phyloP scores from a whole-genome alignment of 2,888 invertebrate genomes.

The Scrobipalpa costella region DNA sequence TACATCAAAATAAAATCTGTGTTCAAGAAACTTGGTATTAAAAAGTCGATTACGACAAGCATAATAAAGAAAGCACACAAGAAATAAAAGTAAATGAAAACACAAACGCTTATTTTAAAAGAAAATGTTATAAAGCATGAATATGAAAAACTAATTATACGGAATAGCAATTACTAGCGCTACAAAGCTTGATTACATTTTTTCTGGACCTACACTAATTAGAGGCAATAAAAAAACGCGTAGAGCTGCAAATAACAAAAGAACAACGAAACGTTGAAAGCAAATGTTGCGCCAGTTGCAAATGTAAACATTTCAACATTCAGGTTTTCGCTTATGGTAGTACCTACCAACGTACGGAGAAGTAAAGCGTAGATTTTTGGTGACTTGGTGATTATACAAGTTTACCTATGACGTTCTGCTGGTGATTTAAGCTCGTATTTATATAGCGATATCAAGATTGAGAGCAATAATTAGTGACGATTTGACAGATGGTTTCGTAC shows the following conservation, averaged over 20 bases:
- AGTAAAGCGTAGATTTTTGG: too few species aligned
- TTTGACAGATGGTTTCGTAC: too few species aligned
- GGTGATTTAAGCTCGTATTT: too few species aligned
- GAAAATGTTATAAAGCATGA: not conserved
- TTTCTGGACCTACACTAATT: constrained; percentile 28
- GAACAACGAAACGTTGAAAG: not conserved
- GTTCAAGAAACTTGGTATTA: too few species aligned
- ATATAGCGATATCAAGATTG: too few species aligned
- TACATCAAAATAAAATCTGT: too few species aligned
- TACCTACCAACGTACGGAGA: too few species aligned
- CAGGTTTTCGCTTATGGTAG: too few species aligned
- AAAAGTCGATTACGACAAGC: not conserved
- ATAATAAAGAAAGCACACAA: not conserved
- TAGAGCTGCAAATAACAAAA: constrained; percentile 25
- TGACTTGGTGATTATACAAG: too few species aligned
- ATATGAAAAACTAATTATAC: constrained; percentile 26
- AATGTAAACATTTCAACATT: too few species aligned
- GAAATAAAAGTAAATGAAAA: not conserved
- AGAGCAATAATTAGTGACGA: too few species aligned
- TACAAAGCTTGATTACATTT: constrained; percentile 26
- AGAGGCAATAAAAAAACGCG: constrained; percentile 27
- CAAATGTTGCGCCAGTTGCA: not conserved
- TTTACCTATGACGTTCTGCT: too few species aligned
- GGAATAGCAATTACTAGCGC: constrained; percentile 23
- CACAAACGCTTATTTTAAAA: not conserved